These are phyloP conservation scores for Ferdinandea cuprea DNA, from an alignment of 2,888 invertebrate species.

Conservation along the genomic window DNA sequence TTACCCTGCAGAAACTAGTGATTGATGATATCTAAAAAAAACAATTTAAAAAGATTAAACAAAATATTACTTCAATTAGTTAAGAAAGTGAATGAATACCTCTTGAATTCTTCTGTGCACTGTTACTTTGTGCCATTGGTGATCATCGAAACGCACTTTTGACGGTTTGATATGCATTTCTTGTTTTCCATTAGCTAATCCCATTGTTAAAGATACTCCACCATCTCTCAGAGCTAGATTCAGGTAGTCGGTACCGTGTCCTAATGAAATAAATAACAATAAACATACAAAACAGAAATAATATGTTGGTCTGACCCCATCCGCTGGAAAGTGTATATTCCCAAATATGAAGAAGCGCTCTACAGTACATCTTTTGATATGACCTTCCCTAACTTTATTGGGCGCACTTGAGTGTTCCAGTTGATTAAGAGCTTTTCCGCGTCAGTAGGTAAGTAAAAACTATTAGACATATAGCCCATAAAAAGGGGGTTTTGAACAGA, in stretches of 20 bases:
- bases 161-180: slow-evolving; percentile 95
- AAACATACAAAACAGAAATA: background rate
- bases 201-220: slow-evolving; percentile 93
- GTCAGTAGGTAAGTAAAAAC: no score
- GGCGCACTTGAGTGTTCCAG: no score
- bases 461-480: no score
- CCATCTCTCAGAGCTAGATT: slow-evolving; percentile 95
- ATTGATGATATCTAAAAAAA: slow-evolving; percentile 89
- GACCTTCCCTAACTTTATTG: no score
- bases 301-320: no score
- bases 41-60: slow-evolving; percentile 3
- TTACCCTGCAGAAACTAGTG: slow-evolving; percentile 94
- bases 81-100: slow-evolving; percentile 84
- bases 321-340: no score
- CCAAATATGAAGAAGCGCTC: no score
- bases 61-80: background rate
- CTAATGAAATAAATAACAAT: slow-evolving; percentile 82
- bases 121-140: slow-evolving; percentile 97
- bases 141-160: slow-evolving; percentile 95
- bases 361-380: no score
- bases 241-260: slow-evolving; percentile 94
- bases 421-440: no score
- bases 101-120: slow-evolving; percentile 95
- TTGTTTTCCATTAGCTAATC: slow-evolving; percentile 93
- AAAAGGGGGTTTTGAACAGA: no score